Evolutionary conservation across 2,888 invertebrate genomes (phyloP), one percentile per base, ranked within the genome.

Genomic region (Ochropleura leucogaster): DNA sequence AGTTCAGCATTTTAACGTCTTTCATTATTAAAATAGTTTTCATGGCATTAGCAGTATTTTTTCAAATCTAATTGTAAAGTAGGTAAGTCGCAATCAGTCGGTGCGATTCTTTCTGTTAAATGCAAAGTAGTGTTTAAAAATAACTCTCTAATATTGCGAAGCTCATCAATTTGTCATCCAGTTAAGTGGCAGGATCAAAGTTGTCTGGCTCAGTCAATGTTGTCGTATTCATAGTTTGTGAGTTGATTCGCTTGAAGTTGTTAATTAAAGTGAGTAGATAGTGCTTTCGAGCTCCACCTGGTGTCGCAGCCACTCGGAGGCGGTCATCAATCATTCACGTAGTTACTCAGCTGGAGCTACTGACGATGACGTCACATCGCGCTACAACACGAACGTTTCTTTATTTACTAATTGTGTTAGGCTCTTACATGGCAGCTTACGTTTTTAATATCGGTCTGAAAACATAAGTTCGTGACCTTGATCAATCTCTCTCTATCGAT

Each of bases 21-120:
- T 82, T 80, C 8, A 44, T 68, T 55, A 71, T 63, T 71, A n/a
- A 74, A 72, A 62, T 64, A 51, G 66, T 72, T 80, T 71, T 74
- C 47, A 63, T 53, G 63, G 40, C 10, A 47, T 67, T 65, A 42
- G 51, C 20, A 8, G 59, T 49, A 72, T 72, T 76, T 83, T 51
- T 46, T 62, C n/a, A n/a, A 76, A 69, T 72, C 46, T 51, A 20
- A 53, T 69, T 68, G 65, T 81, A 53, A 46, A 68, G 53, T 62
- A 83, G 49, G 20, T 57, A 47, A 51, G 63, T 70, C 83, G n/a
- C 47, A 20, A 55, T 49, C 67, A 65, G 12, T 63, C 62, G 14
- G 40, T 18, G 62, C 42, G 30, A 59, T 53, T 72, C 62, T 59
- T 70, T 66, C 30, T 72, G 62, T 78, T 67, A 46, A 30, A 49